phyloP scores from a whole-genome alignment of 2,797 vertebrate genomes.

The Cuniculus paca region DNA sequence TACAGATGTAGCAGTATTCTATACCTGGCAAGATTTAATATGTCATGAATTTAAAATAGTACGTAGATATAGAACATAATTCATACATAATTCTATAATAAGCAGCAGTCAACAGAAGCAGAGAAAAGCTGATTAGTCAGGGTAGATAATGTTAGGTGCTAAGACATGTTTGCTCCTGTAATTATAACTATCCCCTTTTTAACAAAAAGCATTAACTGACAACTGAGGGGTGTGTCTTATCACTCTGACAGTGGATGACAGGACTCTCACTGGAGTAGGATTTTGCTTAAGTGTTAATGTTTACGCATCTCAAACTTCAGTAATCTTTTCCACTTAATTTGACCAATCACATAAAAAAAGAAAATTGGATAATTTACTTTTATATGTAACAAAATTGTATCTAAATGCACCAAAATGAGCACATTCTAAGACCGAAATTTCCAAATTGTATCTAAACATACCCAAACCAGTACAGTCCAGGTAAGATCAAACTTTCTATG shows the following conservation, averaged over 20 bases:
- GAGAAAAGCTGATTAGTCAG: neutral
- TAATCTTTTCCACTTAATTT: conserved; percentile 3
- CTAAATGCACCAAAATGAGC: neutral
- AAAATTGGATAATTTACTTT: neutral
- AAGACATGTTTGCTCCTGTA: neutral
- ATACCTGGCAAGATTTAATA: neutral
- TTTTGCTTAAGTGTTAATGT: neutral
- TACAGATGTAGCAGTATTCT: too few relatives aligned
- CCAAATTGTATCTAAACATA: neutral
- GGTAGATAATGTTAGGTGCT: too few relatives aligned
- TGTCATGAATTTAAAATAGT: neutral
- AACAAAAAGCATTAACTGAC: neutral
- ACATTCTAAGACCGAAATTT: neutral
- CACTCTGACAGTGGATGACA: neutral
- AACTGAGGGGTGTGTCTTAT: neutral
- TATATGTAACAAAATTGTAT: neutral
- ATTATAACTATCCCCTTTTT: neutral
- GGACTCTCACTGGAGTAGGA: neutral
- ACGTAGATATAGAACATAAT: neutral
- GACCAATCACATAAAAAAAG: neutral
- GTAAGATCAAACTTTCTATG: neutral
- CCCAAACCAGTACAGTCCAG: neutral
- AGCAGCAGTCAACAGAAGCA: neutral
- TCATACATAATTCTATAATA: neutral
- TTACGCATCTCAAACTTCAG: conserved; percentile 12